phyloP scores from a whole-genome alignment of 92 coral and sea anemone species.

The Zoanthus gigantus region DNA sequence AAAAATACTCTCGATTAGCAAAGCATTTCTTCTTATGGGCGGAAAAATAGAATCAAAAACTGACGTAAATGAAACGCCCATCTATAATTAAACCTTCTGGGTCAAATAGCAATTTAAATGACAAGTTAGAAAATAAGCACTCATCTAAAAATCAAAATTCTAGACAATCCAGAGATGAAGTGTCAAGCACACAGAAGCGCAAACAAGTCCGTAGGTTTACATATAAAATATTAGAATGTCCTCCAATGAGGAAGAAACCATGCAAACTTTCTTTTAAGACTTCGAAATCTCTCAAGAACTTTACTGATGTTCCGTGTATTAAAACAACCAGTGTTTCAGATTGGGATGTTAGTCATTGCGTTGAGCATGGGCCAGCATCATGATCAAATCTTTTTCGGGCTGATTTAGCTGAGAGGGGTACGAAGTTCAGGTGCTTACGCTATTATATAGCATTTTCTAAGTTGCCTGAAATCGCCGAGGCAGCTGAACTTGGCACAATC shows the following conservation, averaged over 20 bases:
- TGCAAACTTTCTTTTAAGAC: not conserved
- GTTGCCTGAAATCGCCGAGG: conserved; percentile 18
- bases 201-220: not conserved
- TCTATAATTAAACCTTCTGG: no score
- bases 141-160: no score
- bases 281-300: not conserved
- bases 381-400: not conserved
- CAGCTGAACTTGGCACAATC: conserved; percentile 9
- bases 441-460: conserved; percentile 23
- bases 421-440: conserved; percentile 46
- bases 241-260: not conserved
- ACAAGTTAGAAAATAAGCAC: no score
- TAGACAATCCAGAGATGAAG: no score
- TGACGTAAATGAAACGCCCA: not conserved
- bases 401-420: conserved; percentile 28
- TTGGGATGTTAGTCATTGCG: conserved; percentile 14
- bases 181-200: not conserved
- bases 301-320: not conserved
- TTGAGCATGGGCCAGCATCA: conserved; percentile 24
- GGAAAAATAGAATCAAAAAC: conserved; percentile 9
- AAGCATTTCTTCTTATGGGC: conserved; percentile 33
- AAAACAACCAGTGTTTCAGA: conserved; percentile 26
- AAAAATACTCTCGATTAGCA: conserved; percentile 5
- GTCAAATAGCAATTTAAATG: no score
- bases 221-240: not conserved